Base-by-base conservation (phyloP, 1,140 invertebrate genomes). In the fruit fly (Drosophila melanogaster) region DNA sequence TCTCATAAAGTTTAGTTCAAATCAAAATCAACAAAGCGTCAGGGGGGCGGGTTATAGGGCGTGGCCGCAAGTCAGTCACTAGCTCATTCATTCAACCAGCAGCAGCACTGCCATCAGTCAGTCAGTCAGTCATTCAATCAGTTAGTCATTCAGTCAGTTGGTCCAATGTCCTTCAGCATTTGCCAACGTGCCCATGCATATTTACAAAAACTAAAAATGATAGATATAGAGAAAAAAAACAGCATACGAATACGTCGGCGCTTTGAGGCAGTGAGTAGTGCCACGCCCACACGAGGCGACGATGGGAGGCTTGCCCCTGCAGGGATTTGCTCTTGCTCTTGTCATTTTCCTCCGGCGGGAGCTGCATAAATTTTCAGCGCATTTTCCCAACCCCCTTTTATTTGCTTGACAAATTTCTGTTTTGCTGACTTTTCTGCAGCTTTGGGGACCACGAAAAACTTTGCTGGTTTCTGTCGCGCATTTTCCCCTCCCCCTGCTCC, bases 171-270 rank as follows among this genome's bases (percentile, higher is more conserved):
- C 81, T 81, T 86, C 74, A 74, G 64, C 62, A 55, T 46, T 81
- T 81, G 65, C 80, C 58, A 62, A 71, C 69, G 69, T 86, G 83
- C 81, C 65, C 64, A 67, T 85, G 81, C 81, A 87, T 86, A 87
- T 86, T 86, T 81, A 81, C 62, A 73, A 49, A 62, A 61, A 54
- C 22, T 10, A 26, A 33, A 24, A 59, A 38, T 47, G 26, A 50
- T 47, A 46, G 33, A 54, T 19, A 50, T n/a, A 43, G 46, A 50
- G 30, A 17, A 58, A 46, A 46, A 43, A 38, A 22, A 58, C 30
- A 43, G 30, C 33, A 66, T 8, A 22, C 15, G 33, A 50, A 33
- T 62, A 22, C 19, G 58, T 64, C 17, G 58, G 35, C 35, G 43
- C 57, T 64, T 61, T 15, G 30, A 61, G 61, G 30, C 62, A 62